A percentile compares a stretch with the other conserved stretches of the same genome.
These are phyloP conservation scores for Lophura nycthemera DNA, from an alignment of 2,113 vertebrate species.

Conservation along the genomic window DNA sequence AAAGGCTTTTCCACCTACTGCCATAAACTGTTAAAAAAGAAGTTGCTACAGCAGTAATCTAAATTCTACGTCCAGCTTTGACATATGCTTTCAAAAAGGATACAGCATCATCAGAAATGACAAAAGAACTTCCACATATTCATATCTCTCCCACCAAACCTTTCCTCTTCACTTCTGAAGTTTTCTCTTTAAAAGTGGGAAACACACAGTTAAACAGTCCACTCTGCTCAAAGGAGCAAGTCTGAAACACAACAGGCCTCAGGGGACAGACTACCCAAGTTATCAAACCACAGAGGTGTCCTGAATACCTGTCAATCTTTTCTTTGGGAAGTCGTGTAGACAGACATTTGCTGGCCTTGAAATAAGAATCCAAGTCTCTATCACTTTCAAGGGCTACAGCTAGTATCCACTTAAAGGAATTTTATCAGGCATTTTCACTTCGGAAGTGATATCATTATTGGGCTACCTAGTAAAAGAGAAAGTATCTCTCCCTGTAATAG, in stretches of 20 bases:
- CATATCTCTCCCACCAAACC: background rate
- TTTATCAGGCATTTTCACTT: conserved; percentile 10
- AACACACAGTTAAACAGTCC: background rate
- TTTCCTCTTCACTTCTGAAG: background rate
- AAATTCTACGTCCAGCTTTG: background rate
- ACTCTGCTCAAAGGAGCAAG: background rate
- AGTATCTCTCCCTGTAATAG: background rate
- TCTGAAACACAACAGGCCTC: conserved; percentile 30
- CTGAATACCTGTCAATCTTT: conserved; percentile 18
- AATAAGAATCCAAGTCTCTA: background rate
- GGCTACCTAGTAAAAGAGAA: background rate
- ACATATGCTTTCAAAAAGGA: background rate
- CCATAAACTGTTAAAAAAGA: background rate
- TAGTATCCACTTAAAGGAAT: background rate
- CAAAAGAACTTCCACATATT: background rate
- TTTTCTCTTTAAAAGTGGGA: background rate
- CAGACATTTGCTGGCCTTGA: background rate
- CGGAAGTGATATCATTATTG: background rate
- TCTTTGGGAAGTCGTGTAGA: background rate
- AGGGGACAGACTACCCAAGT: background rate
- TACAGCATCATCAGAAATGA: background rate
- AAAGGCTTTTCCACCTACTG: background rate
- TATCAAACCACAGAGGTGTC: background rate
- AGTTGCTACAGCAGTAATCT: background rate
- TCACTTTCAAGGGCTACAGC: background rate